Base-by-base conservation (phyloP, 2,113 vertebrate species). In the Platycercus adscitus region DNA sequence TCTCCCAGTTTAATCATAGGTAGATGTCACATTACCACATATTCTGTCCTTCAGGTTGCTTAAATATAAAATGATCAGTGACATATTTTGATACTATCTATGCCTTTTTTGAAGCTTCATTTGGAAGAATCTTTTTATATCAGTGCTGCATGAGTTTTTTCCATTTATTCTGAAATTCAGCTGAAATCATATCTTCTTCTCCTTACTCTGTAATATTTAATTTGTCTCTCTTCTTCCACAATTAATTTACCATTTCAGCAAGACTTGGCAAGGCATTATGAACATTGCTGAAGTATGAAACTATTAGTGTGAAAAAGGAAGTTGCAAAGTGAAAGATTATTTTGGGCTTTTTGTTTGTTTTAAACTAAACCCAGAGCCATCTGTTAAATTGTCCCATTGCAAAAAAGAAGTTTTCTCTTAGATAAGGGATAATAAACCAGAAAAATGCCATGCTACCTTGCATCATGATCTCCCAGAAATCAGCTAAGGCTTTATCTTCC, bases 381-480 rank as follows among this genome's bases (percentile, higher is more conserved):
- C 56, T 58, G 56, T 35, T 35, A 58, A 35, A 86, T 41, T 11
- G 31, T 52, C 43, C 29, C 12, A 52, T 3, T 63, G n/a, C 47
- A 91, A 87, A 58, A 58, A 75, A 17, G 16, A 71, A 63, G 25
- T 65, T 85, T 72, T 61, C 47, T 88, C 69, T 88, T 80, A 89
- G 21, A 79, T n/a, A 86, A 85, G n/a, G 31, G 41, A 68, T 29
- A 76, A 58, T 58, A 58, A 72, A 58, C 16, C 26, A 61, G 49
- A 79, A 89, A 52, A 89, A 53, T 12, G 17, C 5, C 37, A 50
- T 86, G 93, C 76, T 97, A 99, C 99, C 99, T 98, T 99, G 98
- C 88, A 98, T 64, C 26, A 99, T 89, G 84, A 99, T 98, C 71
- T 99, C 98, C 99, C 99, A 99, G 98, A 99, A 99, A 91, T 99